Percentiles rank a stretch among this genome's conserved stretches.
phyloP scores from a whole-genome alignment of 2,113 vertebrate genomes.

The Lynx canadensis region DNA sequence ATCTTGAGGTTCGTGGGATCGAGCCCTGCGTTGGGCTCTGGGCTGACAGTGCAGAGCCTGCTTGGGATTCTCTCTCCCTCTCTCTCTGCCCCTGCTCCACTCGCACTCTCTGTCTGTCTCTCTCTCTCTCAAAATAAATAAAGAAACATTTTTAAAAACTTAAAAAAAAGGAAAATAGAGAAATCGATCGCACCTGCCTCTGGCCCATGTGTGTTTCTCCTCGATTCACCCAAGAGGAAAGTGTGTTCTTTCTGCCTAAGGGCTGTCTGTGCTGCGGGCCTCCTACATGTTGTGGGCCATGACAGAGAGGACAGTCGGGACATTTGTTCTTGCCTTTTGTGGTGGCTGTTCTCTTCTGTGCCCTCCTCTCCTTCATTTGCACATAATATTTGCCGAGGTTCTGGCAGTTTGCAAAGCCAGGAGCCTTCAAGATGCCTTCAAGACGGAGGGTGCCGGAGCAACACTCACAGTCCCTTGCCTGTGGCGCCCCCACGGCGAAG shows the following conservation, averaged over 20 bases:
- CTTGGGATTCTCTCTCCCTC: no score
- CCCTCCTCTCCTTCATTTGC: not conserved
- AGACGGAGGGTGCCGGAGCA: no score
- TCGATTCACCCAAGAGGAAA: not conserved
- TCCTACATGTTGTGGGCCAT: not conserved
- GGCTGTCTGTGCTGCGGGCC: no score
- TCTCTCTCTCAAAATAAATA: no score
- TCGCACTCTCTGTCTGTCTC: no score
- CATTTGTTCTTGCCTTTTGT: not conserved
- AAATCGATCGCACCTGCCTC: not conserved
- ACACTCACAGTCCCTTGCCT: fast-evolving
- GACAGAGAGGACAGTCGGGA: not conserved
- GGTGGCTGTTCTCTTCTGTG: no score
- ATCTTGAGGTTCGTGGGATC: no score
- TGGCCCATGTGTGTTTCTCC: not conserved
- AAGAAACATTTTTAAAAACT: no score
- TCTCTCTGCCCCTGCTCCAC: no score
- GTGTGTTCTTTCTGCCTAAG: not conserved
- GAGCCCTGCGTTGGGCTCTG: no score
- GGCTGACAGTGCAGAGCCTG: no score
- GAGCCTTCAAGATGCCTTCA: fast-evolving
- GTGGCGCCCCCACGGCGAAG: not conserved
- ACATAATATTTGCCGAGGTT: no score
- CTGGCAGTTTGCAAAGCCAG: not conserved
- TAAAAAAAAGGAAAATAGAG: not conserved